Conservation (phyloP, 2,888 invertebrate genomes). For the Morpho helenor region DNA sequence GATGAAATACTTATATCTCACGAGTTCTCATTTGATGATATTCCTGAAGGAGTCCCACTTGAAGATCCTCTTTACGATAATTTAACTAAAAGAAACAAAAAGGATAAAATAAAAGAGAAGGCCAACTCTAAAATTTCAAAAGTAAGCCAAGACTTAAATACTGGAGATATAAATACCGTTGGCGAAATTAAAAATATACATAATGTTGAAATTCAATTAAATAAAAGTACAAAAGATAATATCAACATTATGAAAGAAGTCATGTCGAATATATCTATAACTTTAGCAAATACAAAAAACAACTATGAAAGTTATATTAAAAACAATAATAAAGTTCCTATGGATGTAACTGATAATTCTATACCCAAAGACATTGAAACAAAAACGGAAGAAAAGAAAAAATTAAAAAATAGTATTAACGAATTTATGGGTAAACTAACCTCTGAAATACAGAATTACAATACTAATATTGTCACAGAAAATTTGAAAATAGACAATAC, state of each 20-base stretch:
- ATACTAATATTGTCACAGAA: constrained; percentile 20
- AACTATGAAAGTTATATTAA: too few relatives aligned
- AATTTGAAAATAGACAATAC: constrained; percentile 15
- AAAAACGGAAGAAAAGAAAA: background rate
- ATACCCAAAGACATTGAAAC: constrained; percentile 1
- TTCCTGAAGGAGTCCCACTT: constrained; percentile 62
- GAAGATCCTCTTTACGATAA: constrained; percentile 65
- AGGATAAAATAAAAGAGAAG: background rate
- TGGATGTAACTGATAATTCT: background rate
- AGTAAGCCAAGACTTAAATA: background rate
- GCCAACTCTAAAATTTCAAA: background rate
- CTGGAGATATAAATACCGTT: background rate
- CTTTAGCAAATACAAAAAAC: background rate
- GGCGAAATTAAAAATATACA: too few relatives aligned
- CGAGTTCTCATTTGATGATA: constrained; percentile 61
- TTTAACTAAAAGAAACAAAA: constrained; percentile 34
- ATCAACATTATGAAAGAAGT: constrained; percentile 11
- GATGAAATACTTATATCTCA: constrained; percentile 56
- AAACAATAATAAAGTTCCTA: background rate
- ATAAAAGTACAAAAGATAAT: constrained; percentile 12
- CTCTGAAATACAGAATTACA: constrained; percentile 9
- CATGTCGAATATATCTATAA: background rate
- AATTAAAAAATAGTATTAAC: background rate
- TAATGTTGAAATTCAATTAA: background rate
- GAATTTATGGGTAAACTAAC: constrained; percentile 8